Evolutionary conservation across 1,140 invertebrate genomes (phyloP), one percentile per base, ranked within the genome.

Genomic region (Rhyacophila brunnea): DNA sequence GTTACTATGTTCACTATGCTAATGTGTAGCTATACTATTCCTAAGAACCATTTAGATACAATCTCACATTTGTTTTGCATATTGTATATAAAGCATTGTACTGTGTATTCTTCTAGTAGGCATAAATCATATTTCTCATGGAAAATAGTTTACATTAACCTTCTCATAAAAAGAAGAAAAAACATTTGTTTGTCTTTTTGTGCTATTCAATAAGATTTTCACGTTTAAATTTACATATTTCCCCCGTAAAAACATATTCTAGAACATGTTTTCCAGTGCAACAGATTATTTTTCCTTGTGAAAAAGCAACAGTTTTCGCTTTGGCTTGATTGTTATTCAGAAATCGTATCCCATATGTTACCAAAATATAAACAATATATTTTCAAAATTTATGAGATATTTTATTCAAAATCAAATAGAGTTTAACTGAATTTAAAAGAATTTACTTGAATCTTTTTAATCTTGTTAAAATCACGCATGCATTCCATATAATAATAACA

Each of bases 231-330:
- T 40, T 40, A 40, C 38, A 40, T 40, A 40, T 40, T 40, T 40
- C 11, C 38, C 11, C 38, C 15, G 15, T 40, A 40, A 40, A 40
- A 13, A 40, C 38, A 15, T 40, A 40, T 40, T 40, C 38, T n/a
- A 3, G 38, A 40, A 40, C 15, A 15, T 40, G 38, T 40, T 40
- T 40, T 15, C 5, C 38, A 13, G 15, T 13, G 38, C 38, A 13
- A 13, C 38, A 40, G 38, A 40, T 40, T 40, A 40, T 40, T 40
- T 40, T 40, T 40, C 38, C 15, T 40, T 40, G n/a, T 15, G n/a
- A 15, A 40, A 15, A 15, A 40, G 38, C 38, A 40, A 40, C 38
- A 40, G 38, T 40, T 40, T 40, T 40, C 38, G 38, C 38, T 13
- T 13, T 40, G 11, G n/a, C 4, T n/a, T 40, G n/a, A 15, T 40